A percentile compares a stretch with the other conserved stretches of the same genome.
Evolutionary conservation across 2,113 vertebrate genomes (phyloP).

Genomic region (Talpa occidentalis): DNA sequence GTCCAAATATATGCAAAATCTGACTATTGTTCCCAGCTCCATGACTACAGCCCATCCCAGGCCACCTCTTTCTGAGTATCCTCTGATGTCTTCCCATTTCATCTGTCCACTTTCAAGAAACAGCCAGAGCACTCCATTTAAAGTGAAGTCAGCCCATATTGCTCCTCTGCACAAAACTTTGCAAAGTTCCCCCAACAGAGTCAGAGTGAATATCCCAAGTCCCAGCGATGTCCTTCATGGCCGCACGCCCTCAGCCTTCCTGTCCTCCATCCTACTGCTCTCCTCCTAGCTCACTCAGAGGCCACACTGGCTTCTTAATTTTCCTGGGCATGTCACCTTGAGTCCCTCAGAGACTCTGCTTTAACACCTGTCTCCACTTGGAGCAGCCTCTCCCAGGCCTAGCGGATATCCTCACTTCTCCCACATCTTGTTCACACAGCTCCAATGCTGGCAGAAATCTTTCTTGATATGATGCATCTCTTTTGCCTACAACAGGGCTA

Average conservation of each 20-base stretch:
- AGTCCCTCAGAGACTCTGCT: too few relatives aligned
- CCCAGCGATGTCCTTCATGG: too few relatives aligned
- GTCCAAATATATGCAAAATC: background rate
- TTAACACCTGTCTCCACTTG: background rate
- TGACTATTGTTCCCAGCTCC: background rate
- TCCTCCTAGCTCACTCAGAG: too few relatives aligned
- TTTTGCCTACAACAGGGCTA: background rate
- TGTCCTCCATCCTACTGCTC: background rate
- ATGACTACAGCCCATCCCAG: accelerated
- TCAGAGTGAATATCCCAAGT: background rate
- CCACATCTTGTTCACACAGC: background rate
- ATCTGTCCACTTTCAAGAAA: background rate
- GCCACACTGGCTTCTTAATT: background rate
- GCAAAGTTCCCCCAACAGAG: background rate
- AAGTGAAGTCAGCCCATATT: background rate
- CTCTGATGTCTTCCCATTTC: background rate
- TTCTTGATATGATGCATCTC: background rate
- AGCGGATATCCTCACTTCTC: too few relatives aligned
- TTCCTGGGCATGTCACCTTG: background rate
- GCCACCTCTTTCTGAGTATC: background rate
- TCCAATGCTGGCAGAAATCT: background rate
- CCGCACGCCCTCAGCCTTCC: background rate
- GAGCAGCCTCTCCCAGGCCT: background rate
- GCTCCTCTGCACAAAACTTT: background rate
- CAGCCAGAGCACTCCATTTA: background rate